These are phyloP conservation scores for Drosophila suzukii DNA, from an alignment of 1,140 invertebrate genomes.

Conservation along the genomic window DNA sequence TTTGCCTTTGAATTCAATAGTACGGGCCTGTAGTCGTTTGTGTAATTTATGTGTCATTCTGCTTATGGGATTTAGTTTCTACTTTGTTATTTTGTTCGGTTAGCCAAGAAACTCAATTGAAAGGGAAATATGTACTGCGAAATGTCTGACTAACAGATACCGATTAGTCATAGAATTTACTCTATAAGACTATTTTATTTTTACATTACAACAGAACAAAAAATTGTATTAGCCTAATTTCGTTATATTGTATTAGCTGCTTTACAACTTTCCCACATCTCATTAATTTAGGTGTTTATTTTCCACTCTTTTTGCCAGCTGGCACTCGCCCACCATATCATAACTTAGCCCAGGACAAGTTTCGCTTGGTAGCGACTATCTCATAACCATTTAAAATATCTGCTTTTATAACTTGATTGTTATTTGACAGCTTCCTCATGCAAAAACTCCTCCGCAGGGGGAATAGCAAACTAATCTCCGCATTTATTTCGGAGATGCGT, in stretches of 20 bases:
- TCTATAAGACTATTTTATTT: no score
- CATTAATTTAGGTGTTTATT: not conserved
- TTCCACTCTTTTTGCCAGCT: not conserved
- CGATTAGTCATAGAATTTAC: not conserved
- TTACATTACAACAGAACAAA: no score
- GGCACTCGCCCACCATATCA: not conserved
- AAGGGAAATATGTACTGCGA: constrained; percentile 9
- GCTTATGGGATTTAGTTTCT: constrained; percentile 60
- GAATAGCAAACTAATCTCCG: constrained; percentile 16
- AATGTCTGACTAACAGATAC: constrained; percentile 1
- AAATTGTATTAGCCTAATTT: no score
- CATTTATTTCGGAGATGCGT: constrained; percentile 30
- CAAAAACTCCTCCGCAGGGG: constrained; percentile 21
- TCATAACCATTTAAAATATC: constrained; percentile 20
- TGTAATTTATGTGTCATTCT: constrained; percentile 55
- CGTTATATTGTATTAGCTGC: no score
- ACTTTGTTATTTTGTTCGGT: not conserved
- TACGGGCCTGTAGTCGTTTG: constrained; percentile 30
- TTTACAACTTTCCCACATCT: not conserved
- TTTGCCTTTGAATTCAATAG: constrained; percentile 64
- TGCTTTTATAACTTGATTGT: constrained; percentile 42
- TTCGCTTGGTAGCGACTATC: constrained; percentile 5
- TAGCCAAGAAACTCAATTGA: constrained; percentile 32
- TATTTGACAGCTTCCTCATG: constrained; percentile 34
- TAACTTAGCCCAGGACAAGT: constrained; percentile 6